These are phyloP conservation scores for Menidia menidia DNA, from an alignment of 2,797 vertebrate species.

Conservation along the genomic window DNA sequence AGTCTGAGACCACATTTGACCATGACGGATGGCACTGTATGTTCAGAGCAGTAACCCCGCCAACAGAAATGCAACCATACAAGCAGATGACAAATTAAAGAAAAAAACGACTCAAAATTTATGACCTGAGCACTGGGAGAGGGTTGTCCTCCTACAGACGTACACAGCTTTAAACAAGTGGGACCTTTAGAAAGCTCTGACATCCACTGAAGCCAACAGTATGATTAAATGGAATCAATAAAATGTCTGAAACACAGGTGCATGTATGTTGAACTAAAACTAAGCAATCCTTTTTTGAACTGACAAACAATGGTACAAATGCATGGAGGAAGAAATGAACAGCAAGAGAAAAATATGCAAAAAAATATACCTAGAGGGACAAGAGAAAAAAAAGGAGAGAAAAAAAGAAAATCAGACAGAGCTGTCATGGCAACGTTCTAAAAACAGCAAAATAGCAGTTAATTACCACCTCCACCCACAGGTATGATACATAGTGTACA, in stretches of 20 bases:
- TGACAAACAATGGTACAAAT: neutral
- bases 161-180: neutral
- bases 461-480: slow-evolving; percentile 80
- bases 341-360: neutral
- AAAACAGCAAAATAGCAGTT: slow-evolving; percentile 77
- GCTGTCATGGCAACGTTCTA: slow-evolving; percentile 76
- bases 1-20: slow-evolving; percentile 49
- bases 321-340: neutral
- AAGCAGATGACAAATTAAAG: slow-evolving; percentile 1
- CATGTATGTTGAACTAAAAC: neutral
- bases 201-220: neutral
- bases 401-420: slow-evolving; percentile 38
- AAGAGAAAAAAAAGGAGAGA: slow-evolving; percentile 56
- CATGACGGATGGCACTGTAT: slow-evolving; percentile 52
- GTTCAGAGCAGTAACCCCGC: slow-evolving; percentile 17
- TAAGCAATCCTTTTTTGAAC: neutral
- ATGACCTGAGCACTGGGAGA: neutral
- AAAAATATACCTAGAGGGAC: slow-evolving; percentile 12
- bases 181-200: neutral
- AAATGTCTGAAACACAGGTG: neutral
- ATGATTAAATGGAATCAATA: neutral
- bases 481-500: slow-evolving; percentile 60
- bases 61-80: slow-evolving; percentile 9
- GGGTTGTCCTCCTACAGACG: neutral
- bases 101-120: neutral